phyloP scores from a whole-genome alignment of 2,888 invertebrate species.

The Lithophane semibrunnea region DNA sequence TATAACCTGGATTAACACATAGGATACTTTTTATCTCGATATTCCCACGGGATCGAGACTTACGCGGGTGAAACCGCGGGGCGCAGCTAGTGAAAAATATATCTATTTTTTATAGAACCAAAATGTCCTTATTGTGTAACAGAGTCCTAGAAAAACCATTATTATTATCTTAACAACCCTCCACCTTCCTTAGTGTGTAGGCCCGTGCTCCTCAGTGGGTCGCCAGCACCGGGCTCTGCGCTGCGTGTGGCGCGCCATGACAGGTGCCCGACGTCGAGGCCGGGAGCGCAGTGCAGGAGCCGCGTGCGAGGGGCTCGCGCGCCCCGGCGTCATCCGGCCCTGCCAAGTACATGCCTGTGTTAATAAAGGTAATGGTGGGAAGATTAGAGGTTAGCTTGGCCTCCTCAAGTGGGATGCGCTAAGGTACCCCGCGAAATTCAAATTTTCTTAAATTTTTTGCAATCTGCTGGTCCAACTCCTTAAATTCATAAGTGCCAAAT shows the following conservation, averaged over 20 bases:
- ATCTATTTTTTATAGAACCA: background rate
- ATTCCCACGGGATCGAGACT: too few relatives aligned
- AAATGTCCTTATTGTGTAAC: background rate
- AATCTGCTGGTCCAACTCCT: too few relatives aligned
- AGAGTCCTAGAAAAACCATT: background rate
- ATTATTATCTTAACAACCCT: background rate
- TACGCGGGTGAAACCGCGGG: too few relatives aligned
- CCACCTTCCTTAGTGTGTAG: constrained; percentile 93
- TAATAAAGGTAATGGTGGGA: constrained; percentile 72
- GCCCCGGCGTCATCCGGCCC: constrained; percentile 94
- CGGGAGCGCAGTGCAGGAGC: constrained; percentile 95
- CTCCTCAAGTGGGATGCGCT: background rate
- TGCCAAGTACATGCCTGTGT: constrained; percentile 93
- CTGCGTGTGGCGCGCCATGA: constrained; percentile 96
- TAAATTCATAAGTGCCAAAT: too few relatives aligned
- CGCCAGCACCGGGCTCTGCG: constrained; percentile 96
- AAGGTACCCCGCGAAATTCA: too few relatives aligned
- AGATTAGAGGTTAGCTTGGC: constrained; percentile 20
- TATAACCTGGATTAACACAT: too few relatives aligned
- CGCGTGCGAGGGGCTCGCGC: constrained; percentile 94
- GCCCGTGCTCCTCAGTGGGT: constrained; percentile 94
- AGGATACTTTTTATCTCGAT: too few relatives aligned
- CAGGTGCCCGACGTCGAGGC: constrained; percentile 86
- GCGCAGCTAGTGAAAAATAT: too few relatives aligned
- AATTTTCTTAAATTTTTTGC: too few relatives aligned